These are phyloP conservation scores for Agapostemon virescens DNA, from an alignment of 2,888 invertebrate species.

Conservation along the genomic window DNA sequence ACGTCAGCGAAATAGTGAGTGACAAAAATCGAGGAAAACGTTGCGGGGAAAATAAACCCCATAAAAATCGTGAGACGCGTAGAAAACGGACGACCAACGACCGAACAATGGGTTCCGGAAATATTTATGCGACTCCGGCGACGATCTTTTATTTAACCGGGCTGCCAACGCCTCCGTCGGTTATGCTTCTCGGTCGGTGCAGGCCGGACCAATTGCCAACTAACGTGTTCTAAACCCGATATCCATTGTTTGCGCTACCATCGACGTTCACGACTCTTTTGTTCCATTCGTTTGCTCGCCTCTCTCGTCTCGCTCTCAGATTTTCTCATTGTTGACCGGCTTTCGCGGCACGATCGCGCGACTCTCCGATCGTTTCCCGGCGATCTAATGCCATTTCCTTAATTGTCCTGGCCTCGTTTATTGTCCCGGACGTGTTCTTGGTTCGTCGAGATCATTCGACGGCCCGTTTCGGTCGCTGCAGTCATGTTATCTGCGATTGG, in stretches of 20 bases:
- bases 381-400: slow-evolving; percentile 18
- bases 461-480: neutral
- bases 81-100: neutral
- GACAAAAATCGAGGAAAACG: neutral
- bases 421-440: neutral
- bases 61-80: neutral
- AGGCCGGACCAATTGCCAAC: slow-evolving; percentile 61
- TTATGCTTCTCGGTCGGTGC: slow-evolving; percentile 13
- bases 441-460: neutral
- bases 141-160: slow-evolving; percentile 44
- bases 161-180: neutral
- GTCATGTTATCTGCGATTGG: neutral
- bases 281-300: slow-evolving; percentile 23
- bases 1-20: neutral
- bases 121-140: slow-evolving; percentile 51
- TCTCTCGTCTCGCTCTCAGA: neutral
- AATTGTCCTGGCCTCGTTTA: slow-evolving; percentile 7
- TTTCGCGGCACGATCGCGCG: neutral
- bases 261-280: slow-evolving; percentile 35
- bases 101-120: slow-evolving; percentile 39
- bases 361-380: neutral
- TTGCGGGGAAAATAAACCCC: neutral
- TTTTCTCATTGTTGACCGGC: slow-evolving; percentile 23
- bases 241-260: slow-evolving; percentile 52
- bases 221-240: slow-evolving; percentile 46